Evolutionary conservation across 2,888 invertebrate genomes (phyloP), one percentile per base, ranked within the genome.

Genomic region (Euzophera pinguis): DNA sequence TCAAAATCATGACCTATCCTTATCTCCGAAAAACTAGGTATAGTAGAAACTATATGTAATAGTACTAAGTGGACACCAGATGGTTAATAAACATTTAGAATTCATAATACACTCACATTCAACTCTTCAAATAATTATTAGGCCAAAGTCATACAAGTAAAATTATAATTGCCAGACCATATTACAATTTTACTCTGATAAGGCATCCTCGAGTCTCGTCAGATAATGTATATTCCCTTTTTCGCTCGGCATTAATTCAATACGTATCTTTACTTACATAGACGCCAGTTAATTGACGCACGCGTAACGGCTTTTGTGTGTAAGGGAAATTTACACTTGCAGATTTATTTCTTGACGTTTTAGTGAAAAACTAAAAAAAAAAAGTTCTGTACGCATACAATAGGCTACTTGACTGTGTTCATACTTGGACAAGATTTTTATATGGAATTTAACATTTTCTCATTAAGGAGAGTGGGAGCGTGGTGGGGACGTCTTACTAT

Each of bases 261-360:
- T 50, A 50, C 50, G 50, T 50, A 50, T 50, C 50, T 41, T 41
- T 50, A 41, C 32, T 39, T 42, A 50, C 50, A 50, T 41, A 41
- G 50, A 50, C 16, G 32, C 32, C 32, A 29, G 50, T 41, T 50
- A 50, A 50, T 50, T 50, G 50, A 50, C 42, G 50, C 32, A 32
- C 41, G 39, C 50, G 34, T 50, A 29, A 42, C 42, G 42, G 50
- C 50, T 41, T 41, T 41, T 50, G 42, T 50, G 43, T 29, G 16
- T 50, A 42, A 34, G 42, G 41, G 32, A 32, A 13, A 16, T 50
- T 34, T 32, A 41, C 32, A 42, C 34, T 50, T 32, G 10, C 13
- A 22, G 32, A 3, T 34, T 29, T 8, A 1, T 5, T 39, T 39
- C 14, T 39, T 16, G 16, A 16, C 16, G 9, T 10, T 39, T 16